Percentiles rank a stretch among this genome's conserved stretches.
phyloP scores from a whole-genome alignment of 2,797 vertebrate genomes.

The Serranus cabrilla region DNA sequence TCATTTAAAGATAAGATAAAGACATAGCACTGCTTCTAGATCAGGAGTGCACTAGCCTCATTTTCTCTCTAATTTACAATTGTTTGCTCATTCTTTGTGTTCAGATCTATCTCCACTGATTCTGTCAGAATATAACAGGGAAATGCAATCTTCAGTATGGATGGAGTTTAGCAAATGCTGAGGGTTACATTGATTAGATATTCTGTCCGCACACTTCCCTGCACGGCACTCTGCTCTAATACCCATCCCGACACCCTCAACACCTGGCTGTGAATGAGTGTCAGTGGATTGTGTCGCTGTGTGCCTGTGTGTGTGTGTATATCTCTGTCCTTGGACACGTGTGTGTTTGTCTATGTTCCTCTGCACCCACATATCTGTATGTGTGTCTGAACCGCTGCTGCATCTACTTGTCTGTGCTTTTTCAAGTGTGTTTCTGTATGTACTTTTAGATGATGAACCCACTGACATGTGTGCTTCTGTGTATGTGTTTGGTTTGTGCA shows the following conservation, averaged over 20 bases:
- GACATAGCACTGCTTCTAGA: not conserved
- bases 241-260: slow-evolving; percentile 12
- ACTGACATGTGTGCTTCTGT: not conserved
- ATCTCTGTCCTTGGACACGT: not conserved
- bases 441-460: slow-evolving; percentile 26
- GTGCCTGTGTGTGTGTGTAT: not conserved
- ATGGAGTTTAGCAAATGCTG: slow-evolving; percentile 13
- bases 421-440: not conserved
- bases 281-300: slow-evolving; percentile 1
- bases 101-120: slow-evolving; percentile 9
- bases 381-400: not conserved
- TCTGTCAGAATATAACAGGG: not conserved
- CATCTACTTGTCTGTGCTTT: slow-evolving; percentile 18
- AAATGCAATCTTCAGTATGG: slow-evolving; percentile 14
- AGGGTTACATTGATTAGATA: slow-evolving; percentile 30
- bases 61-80: slow-evolving; percentile 6
- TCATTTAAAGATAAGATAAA: slow-evolving; percentile 34
- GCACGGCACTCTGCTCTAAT: slow-evolving; percentile 21
- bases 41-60: not conserved
- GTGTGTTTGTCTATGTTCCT: not conserved
- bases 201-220: slow-evolving; percentile 32
- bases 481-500: not conserved
- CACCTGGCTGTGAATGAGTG: slow-evolving; percentile 27
- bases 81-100: slow-evolving; percentile 20
- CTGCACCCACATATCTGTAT: slow-evolving; percentile 1